A percentile compares a stretch with the other conserved stretches of the same genome.
Conservation (phyloP, 2,797 vertebrate genomes). For the Parauchenoglanis ngamensis region DNA sequence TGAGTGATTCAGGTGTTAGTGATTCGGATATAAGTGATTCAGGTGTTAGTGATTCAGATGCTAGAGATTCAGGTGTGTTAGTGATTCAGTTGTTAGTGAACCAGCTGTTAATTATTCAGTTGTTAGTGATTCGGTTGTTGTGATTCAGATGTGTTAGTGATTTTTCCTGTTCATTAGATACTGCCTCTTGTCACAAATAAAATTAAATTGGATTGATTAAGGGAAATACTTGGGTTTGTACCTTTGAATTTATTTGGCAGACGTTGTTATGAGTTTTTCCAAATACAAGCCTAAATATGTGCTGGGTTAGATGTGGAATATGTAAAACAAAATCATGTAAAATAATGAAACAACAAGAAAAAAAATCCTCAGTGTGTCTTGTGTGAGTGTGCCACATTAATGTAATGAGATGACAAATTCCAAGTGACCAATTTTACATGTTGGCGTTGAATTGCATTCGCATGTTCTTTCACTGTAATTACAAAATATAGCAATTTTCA, state of each 20-base stretch:
- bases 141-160: not conserved
- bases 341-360: not conserved
- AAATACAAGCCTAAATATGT: not conserved
- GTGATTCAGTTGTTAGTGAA: not conserved
- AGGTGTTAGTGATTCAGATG: not conserved
- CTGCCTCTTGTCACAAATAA: not conserved
- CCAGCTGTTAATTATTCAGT: not conserved
- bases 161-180: not conserved
- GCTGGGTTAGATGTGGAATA: not conserved
- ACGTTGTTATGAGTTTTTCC: not conserved
- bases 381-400: not conserved
- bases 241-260: not conserved
- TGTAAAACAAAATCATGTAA: not conserved
- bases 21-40: not conserved
- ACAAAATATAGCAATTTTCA: not conserved
- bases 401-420: not conserved
- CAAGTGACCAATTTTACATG: not conserved
- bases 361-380: not conserved
- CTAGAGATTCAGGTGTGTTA: not conserved
- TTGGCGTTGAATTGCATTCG: not conserved
- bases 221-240: not conserved
- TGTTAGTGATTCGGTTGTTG: not conserved
- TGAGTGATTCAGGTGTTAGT: not conserved
- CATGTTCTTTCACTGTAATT: conserved; percentile 9
- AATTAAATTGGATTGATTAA: not conserved